These are phyloP conservation scores for Drosophila nannoptera DNA, from an alignment of 1,140 invertebrate genomes.

Conservation along the genomic window DNA sequence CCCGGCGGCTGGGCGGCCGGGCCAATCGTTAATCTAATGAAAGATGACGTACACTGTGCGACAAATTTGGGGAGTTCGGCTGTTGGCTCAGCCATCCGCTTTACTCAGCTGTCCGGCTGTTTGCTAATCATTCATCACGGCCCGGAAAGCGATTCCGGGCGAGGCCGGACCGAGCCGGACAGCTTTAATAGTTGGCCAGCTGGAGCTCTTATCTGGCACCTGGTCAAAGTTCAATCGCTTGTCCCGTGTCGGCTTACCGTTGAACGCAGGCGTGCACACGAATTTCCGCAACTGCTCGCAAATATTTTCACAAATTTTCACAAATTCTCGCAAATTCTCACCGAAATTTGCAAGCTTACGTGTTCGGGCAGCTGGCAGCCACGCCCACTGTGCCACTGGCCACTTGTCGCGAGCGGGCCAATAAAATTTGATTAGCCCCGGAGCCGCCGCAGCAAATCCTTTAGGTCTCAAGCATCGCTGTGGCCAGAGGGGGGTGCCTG, in stretches of 20 bases:
- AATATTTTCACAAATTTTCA: conserved; percentile 3
- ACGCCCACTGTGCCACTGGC: conserved; percentile 8
- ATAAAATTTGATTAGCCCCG: conserved; percentile 68
- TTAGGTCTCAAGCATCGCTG: conserved; percentile 20
- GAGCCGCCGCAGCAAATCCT: conserved; percentile 23
- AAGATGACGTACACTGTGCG: conserved; percentile 65
- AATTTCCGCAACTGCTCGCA: background rate
- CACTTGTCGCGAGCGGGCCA: conserved; percentile 47
- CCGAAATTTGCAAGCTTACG: conserved; percentile 18
- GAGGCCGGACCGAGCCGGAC: background rate
- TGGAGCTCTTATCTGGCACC: conserved; percentile 12
- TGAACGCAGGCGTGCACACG: background rate
- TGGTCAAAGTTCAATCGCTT: conserved; percentile 55
- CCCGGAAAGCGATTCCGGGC: conserved; percentile 34
- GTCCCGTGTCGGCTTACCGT: conserved; percentile 45
- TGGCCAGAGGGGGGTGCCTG: background rate
- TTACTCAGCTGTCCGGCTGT: conserved; percentile 30
- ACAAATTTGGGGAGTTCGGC: conserved; percentile 39
- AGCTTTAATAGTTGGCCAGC: conserved; percentile 13
- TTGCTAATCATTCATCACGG: conserved; percentile 67
- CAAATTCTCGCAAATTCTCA: conserved; percentile 15
- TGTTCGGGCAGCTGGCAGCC: background rate
- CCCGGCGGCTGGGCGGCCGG: conserved; percentile 25
- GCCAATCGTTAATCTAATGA: conserved; percentile 76
- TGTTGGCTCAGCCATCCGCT: conserved; percentile 21